These are phyloP conservation scores for Protobothrops mucrosquamatus DNA, from an alignment of 2,113 vertebrate genomes.

Conservation along the genomic window DNA sequence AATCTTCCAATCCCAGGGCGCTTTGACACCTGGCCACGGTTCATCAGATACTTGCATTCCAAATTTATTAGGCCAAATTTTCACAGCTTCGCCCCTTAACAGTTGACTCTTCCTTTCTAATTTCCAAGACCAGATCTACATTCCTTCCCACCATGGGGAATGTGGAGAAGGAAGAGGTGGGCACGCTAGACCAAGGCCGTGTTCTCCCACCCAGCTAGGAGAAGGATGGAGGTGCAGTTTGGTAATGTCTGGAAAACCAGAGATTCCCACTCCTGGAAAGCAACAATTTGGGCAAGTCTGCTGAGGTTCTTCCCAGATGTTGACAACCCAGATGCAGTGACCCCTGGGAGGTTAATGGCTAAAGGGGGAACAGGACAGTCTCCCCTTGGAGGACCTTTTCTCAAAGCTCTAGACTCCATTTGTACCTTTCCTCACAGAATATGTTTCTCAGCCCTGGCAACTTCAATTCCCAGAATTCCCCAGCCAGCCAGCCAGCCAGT, in stretches of 20 bases:
- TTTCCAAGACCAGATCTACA: background rate
- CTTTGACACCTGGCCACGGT: slow-evolving; percentile 1
- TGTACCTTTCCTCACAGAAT: background rate
- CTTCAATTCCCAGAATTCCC: background rate
- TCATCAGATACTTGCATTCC: slow-evolving; percentile 31
- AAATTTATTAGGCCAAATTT: slow-evolving; percentile 17
- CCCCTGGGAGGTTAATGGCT: background rate
- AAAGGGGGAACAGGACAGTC: background rate
- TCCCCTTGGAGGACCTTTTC: background rate
- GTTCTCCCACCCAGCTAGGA: background rate
- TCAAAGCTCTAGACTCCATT: background rate
- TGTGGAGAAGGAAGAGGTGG: background rate
- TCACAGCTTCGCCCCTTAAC: background rate
- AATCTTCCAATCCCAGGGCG: slow-evolving; percentile 41
- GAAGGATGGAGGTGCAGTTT: background rate
- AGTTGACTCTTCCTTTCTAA: background rate
- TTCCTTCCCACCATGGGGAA: background rate
- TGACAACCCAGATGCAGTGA: background rate
- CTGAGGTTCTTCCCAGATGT: background rate
- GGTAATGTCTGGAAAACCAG: background rate
- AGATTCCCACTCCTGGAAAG: background rate
- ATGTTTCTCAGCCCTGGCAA: background rate
- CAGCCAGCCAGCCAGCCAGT: background rate
- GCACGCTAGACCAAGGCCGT: background rate
- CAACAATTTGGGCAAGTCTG: background rate